Evolutionary conservation across 2,113 vertebrate species (phyloP), one percentile per base, ranked within the genome.

Genomic region (Mormyrus iriodes): DNA sequence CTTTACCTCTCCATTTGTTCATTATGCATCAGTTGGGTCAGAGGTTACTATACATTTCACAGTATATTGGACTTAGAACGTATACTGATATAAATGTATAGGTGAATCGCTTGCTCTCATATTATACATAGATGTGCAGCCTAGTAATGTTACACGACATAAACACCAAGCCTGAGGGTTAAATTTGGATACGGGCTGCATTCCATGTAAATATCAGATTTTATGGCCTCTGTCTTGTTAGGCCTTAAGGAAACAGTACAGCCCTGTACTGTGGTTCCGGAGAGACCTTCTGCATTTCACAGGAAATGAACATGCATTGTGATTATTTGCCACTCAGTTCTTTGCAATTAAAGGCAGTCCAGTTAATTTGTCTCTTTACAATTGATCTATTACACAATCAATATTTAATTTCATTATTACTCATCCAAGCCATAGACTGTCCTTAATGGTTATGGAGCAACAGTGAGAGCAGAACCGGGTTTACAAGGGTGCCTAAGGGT

Each of bases 381-480:
- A 52, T 35, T 42, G 48, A 31, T 24, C 4, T 58, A 51, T 88
- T 89, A n/a, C 44, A 69, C 89, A 88, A 90, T 93, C 91, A 91
- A 90, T 95, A 90, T 88, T 91, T 92, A 90, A 93, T 92, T 90
- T 89, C 31, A 76, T 12, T 73, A 89, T 89, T 90, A 88, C 24
- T 69, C 69, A 79, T 4, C 73, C 35, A 88, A 27, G 65, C 85
- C 49, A 87, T 73, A 31, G 48, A 51, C 46, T 24, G 42, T 3
- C 52, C 83, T 88, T 39, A 88, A 53, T 31, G 85, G 85, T 51
- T 46, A 86, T 44, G 49, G n/a, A 35, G 9, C 84, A 31, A 35
- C 21, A 12, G 27, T 46, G 27, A 73, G 4, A 61, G 44, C 44
- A 46, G 55, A 61, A n/a, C 8, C 1, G 24, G 61, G 3, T 27